These are phyloP conservation scores for Nothocercus julius DNA, from an alignment of 2,113 vertebrate species.

Conservation along the genomic window DNA sequence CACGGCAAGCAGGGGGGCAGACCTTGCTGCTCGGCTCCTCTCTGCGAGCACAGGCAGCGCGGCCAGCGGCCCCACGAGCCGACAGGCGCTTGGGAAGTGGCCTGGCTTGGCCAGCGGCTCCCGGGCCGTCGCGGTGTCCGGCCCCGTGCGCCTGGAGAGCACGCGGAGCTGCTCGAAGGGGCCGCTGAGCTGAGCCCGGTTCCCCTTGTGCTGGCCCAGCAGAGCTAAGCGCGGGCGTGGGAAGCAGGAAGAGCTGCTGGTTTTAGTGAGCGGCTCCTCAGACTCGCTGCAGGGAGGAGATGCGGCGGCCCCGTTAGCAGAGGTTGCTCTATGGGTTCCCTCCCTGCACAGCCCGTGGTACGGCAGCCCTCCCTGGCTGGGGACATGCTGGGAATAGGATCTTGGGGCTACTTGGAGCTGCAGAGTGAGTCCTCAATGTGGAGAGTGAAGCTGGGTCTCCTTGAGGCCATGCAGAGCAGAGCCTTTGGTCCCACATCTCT, in stretches of 20 bases:
- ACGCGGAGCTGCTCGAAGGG: neutral
- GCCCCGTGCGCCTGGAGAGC: too few species aligned
- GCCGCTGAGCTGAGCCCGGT: neutral
- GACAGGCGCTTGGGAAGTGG: neutral
- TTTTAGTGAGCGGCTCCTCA: neutral
- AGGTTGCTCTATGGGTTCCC: neutral
- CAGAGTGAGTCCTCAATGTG: neutral
- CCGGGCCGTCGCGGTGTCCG: accelerated
- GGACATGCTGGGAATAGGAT: neutral
- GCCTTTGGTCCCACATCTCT: neutral
- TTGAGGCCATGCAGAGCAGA: neutral
- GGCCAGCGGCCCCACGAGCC: neutral
- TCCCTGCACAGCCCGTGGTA: neutral
- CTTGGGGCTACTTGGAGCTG: neutral
- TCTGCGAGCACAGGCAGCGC: neutral
- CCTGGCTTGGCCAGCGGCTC: accelerated
- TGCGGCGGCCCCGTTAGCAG: neutral
- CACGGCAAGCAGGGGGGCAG: neutral
- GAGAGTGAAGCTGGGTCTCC: neutral
- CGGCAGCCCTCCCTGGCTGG: neutral
- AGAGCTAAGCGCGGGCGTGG: neutral
- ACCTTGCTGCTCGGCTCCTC: neutral
- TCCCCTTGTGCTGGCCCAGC: neutral
- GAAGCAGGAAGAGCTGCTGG: neutral
- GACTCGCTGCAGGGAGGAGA: neutral